These are phyloP conservation scores for Cephus nigrinus DNA, from an alignment of 2,888 invertebrate species.

Conservation along the genomic window DNA sequence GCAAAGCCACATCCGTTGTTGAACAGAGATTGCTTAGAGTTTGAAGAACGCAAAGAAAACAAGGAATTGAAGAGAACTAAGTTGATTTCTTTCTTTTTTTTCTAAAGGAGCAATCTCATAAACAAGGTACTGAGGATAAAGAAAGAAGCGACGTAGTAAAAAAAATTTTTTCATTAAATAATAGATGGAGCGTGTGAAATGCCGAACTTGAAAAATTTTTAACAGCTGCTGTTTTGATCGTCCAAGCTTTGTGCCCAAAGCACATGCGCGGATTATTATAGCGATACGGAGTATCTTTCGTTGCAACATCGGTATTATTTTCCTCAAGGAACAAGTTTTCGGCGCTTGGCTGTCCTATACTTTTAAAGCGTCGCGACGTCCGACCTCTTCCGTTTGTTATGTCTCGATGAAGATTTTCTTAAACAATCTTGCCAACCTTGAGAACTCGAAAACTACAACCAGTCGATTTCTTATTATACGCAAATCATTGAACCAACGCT, in stretches of 20 bases:
- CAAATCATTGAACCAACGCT: not conserved
- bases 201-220: not conserved
- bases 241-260: not conserved
- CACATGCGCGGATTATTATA: not conserved
- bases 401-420: not conserved
- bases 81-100: not conserved
- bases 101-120: not conserved
- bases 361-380: not conserved
- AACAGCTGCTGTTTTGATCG: not conserved
- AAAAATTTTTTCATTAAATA: not conserved
- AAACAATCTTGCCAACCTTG: not conserved
- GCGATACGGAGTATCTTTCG: not conserved
- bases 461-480: not conserved
- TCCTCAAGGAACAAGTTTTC: not conserved
- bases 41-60: not conserved
- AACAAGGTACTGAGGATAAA: not conserved
- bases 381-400: not conserved
- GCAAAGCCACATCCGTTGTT: not conserved
- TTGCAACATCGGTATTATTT: not conserved
- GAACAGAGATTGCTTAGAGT: not conserved
- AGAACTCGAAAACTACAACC: not conserved
- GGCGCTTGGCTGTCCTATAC: not conserved
- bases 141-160: not conserved
- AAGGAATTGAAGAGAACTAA: not conserved
- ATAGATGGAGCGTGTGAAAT: not conserved